Percentiles rank a stretch among this genome's conserved stretches.
phyloP scores from a whole-genome alignment of 2,113 vertebrate species.

The Muscicapa adusta region DNA sequence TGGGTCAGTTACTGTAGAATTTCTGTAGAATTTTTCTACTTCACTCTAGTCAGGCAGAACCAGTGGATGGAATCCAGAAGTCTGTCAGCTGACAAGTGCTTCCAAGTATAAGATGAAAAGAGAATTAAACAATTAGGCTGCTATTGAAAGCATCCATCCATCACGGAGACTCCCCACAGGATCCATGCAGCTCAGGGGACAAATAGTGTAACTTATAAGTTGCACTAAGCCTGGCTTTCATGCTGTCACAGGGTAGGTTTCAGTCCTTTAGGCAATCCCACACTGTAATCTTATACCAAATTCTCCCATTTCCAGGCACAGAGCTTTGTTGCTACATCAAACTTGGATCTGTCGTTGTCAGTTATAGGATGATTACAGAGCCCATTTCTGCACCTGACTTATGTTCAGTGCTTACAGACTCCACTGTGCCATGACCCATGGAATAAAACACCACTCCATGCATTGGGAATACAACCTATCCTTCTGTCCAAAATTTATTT shows the following conservation, averaged over 20 bases:
- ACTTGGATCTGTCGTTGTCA: background rate
- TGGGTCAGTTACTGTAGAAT: too few species aligned
- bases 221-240: background rate
- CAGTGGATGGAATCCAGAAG: background rate
- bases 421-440: too few species aligned
- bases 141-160: slow-evolving; percentile 19
- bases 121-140: slow-evolving; percentile 30
- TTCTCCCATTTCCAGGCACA: background rate
- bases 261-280: background rate
- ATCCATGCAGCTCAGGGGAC: background rate
- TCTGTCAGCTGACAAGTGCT: background rate
- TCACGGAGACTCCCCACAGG: background rate
- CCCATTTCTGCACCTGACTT: background rate
- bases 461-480: background rate
- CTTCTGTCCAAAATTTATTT: background rate
- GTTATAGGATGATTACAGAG: background rate
- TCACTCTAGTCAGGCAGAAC: background rate
- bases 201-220: background rate
- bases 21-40: background rate
- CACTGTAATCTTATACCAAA: background rate
- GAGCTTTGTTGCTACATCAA: background rate
- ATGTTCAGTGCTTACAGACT: background rate
- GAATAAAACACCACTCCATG: background rate
- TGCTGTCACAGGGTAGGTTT: background rate
- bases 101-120: slow-evolving; percentile 27